These are phyloP conservation scores for Tupiocoris notatus DNA, from an alignment of 2,888 invertebrate genomes.

Conservation along the genomic window DNA sequence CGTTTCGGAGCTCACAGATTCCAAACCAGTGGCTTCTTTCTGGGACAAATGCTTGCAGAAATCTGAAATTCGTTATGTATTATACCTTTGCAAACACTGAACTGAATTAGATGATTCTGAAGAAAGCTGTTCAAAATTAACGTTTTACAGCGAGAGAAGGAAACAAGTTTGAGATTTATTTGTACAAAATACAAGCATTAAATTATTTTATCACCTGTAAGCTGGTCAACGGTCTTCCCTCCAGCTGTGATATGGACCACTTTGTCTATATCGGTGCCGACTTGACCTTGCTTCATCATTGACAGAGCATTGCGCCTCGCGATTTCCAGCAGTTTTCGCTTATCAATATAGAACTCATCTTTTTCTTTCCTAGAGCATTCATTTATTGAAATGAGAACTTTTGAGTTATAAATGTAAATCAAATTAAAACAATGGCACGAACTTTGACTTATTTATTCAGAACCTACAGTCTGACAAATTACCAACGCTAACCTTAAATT, in stretches of 20 bases:
- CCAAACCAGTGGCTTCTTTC: slow-evolving; percentile 75
- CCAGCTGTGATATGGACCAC: slow-evolving; percentile 82
- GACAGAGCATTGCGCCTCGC: slow-evolving; percentile 89
- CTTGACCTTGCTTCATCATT: slow-evolving; percentile 81
- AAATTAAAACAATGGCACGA: no score
- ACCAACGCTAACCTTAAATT: no score
- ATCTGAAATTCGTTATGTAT: slow-evolving; percentile 60
- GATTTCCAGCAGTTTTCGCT: slow-evolving; percentile 89
- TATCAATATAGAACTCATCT: slow-evolving; percentile 65
- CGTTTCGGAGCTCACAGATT: slow-evolving; percentile 57
- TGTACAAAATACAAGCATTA: no score
- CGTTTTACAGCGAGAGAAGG: no score
- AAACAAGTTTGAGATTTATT: no score
- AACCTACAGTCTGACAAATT: no score
- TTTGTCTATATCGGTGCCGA: slow-evolving; percentile 69
- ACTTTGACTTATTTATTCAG: no score
- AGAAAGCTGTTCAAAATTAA: no score
- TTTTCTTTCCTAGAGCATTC: slow-evolving; percentile 20
- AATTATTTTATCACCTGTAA: slow-evolving; percentile 78
- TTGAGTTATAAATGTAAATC: not conserved
- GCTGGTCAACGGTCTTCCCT: slow-evolving; percentile 88
- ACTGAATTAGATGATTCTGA: no score
- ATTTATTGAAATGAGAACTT: not conserved
- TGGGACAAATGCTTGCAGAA: slow-evolving; percentile 88
- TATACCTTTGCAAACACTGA: no score